These are phyloP conservation scores for Lasioglossum zephyrum DNA, from an alignment of 2,888 invertebrate species.

Conservation along the genomic window DNA sequence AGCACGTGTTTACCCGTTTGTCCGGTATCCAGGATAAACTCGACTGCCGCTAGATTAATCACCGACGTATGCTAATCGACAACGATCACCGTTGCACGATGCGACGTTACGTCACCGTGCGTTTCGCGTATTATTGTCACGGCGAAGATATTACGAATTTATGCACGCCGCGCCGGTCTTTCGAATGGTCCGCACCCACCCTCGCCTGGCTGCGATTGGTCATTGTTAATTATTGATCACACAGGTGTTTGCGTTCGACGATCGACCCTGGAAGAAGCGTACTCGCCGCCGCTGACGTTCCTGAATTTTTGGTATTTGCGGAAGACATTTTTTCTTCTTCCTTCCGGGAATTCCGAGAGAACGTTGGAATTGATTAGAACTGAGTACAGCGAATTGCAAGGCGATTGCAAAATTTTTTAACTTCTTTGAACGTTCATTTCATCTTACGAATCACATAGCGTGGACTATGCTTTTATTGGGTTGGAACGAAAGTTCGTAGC, in stretches of 20 bases:
- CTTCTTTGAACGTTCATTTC: neutral
- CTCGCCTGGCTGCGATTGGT: neutral
- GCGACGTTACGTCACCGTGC: slow-evolving; percentile 55
- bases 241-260: slow-evolving; percentile 9
- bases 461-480: neutral
- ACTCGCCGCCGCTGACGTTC: neutral
- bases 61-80: slow-evolving; percentile 69
- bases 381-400: neutral
- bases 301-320: neutral
- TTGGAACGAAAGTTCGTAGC: too few species aligned
- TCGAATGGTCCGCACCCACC: neutral
- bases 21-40: slow-evolving; percentile 59
- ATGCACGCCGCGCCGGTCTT: neutral
- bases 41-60: slow-evolving; percentile 58
- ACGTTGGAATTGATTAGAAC: neutral
- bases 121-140: slow-evolving; percentile 34
- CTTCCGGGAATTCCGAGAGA: neutral
- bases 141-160: slow-evolving; percentile 33
- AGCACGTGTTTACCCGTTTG: slow-evolving; percentile 67
- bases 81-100: slow-evolving; percentile 51
- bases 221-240: slow-evolving; percentile 31
- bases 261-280: slow-evolving; percentile 10
- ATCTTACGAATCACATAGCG: neutral
- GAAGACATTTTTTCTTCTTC: neutral
- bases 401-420: neutral